These are phyloP conservation scores for Leuciscus idus DNA, from an alignment of 2,113 vertebrate genomes.

Conservation along the genomic window DNA sequence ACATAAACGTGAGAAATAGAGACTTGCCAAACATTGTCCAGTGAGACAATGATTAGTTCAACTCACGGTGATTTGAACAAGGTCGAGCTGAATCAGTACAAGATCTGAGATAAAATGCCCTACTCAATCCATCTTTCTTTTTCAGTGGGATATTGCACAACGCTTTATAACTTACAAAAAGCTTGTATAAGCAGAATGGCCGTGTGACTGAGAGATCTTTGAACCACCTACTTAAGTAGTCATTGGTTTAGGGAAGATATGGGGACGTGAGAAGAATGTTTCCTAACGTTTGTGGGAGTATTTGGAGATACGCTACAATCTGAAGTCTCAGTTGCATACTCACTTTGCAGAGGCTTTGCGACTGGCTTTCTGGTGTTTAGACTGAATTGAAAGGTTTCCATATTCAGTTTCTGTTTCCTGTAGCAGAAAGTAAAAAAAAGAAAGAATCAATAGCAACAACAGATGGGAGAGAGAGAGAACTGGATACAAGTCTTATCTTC, in stretches of 20 bases:
- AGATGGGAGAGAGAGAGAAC: background rate
- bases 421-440: background rate
- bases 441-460: background rate
- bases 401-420: constrained; percentile 85
- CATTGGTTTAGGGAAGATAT: background rate
- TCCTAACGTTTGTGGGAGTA: constrained; percentile 1
- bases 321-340: constrained; percentile 62
- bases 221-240: constrained; percentile 29
- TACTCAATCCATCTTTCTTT: constrained; percentile 17
- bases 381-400: constrained; percentile 84
- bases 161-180: constrained; percentile 20
- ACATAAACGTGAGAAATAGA: background rate
- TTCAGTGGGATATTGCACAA: constrained; percentile 34
- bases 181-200: constrained; percentile 45
- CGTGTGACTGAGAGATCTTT: constrained; percentile 44
- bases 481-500: background rate
- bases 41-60: background rate
- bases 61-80: background rate
- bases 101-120: background rate
- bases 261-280: background rate
- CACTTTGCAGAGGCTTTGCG: constrained; percentile 86
- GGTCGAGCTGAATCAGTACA: background rate
- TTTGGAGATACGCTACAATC: background rate
- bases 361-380: constrained; percentile 75
- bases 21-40: background rate